Conservation (phyloP, 2,113 vertebrate genomes). For the Proteles cristata region DNA sequence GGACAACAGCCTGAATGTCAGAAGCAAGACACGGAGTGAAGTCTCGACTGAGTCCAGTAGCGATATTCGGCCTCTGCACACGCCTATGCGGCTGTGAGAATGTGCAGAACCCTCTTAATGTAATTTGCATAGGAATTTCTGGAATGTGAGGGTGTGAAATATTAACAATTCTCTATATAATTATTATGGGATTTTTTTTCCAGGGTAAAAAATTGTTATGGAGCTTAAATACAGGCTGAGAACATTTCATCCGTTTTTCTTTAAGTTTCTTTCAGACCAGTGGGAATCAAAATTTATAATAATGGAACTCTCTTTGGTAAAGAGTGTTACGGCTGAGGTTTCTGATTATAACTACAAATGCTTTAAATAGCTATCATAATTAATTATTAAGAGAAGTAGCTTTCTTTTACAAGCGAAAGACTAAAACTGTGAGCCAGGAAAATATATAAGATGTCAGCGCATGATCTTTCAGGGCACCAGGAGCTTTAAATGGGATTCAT, state of each 20-base stretch:
- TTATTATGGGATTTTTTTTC: background rate
- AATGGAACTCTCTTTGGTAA: background rate
- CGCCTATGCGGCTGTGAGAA: background rate
- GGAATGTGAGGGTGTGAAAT: constrained; percentile 34
- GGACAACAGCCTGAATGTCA: background rate
- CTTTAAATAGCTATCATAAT: background rate
- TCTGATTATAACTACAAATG: background rate
- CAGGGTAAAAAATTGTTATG: background rate
- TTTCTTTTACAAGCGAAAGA: background rate
- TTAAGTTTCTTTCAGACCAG: constrained; percentile 1
- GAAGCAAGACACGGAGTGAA: background rate
- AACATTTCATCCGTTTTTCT: background rate
- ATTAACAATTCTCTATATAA: background rate
- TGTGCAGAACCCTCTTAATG: background rate
- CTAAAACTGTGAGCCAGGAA: background rate
- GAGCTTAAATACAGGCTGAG: background rate
- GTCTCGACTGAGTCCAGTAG: background rate
- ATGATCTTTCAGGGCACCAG: background rate
- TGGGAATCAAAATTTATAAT: background rate
- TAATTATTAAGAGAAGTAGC: background rate
- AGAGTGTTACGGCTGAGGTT: background rate
- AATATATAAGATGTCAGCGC: background rate
- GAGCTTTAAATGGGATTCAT: background rate
- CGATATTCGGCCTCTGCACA: background rate
- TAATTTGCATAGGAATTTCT: constrained; percentile 30